Evolutionary conservation across 2,113 vertebrate species (phyloP).

Genomic region (Tenrec ecaudatus): DNA sequence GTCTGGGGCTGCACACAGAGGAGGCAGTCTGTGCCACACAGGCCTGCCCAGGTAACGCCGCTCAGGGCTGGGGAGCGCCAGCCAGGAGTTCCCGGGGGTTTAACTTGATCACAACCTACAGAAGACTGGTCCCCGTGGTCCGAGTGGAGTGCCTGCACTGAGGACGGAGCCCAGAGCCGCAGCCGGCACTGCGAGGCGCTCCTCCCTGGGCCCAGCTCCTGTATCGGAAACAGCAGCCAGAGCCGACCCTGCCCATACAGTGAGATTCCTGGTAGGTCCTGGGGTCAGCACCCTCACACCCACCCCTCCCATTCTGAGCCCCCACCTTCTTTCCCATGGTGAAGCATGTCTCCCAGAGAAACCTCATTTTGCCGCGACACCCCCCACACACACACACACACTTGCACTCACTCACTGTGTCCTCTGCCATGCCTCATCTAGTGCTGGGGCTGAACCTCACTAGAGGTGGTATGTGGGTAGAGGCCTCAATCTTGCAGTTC

Average conservation of each 20-base stretch:
- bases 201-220: slow-evolving; percentile 86
- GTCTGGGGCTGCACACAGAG: slow-evolving; percentile 97
- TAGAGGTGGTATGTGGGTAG: not conserved
- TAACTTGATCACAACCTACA: slow-evolving; percentile 73
- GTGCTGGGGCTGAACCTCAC: no score
- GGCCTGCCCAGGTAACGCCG: slow-evolving; percentile 93
- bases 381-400: no score
- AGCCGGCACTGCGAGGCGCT: slow-evolving; percentile 90
- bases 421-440: not conserved
- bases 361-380: no score
- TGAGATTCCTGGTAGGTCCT: slow-evolving; percentile 93
- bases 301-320: not conserved
- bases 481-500: not conserved
- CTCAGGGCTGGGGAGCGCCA: not conserved
- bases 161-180: slow-evolving; percentile 93
- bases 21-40: slow-evolving; percentile 97
- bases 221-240: slow-evolving; percentile 94
- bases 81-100: not conserved
- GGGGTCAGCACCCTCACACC: not conserved
- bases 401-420: not conserved
- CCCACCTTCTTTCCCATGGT: not conserved
- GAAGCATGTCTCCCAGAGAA: not conserved
- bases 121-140: slow-evolving; percentile 98
- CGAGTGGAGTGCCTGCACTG: slow-evolving; percentile 94
- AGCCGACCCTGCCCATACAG: slow-evolving; percentile 93